Conservation (phyloP, 2,113 vertebrate genomes). For the Clarias gariepinus region DNA sequence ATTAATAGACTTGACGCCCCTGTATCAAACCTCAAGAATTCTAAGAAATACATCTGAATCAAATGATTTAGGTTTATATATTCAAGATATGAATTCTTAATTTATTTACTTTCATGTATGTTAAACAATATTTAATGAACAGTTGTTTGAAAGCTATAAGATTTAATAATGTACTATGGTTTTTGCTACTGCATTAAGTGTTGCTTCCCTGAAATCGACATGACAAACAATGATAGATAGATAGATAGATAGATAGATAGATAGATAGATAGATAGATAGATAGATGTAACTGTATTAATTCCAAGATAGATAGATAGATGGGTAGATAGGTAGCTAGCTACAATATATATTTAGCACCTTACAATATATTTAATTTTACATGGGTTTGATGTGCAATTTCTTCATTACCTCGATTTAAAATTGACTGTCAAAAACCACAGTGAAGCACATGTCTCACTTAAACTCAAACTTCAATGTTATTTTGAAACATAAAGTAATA, state of each 20-base stretch:
- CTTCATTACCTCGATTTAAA: not conserved
- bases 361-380: not conserved
- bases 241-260: too few species aligned
- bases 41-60: slow-evolving; percentile 1
- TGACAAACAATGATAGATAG: not conserved
- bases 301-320: too few species aligned
- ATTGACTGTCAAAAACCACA: not conserved
- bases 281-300: too few species aligned
- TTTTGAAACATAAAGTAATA: not conserved
- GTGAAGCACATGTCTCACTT: not conserved
- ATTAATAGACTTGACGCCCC: slow-evolving; percentile 8
- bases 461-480: not conserved
- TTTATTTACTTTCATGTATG: not conserved
- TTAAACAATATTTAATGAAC: not conserved
- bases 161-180: not conserved
- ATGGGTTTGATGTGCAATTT: not conserved
- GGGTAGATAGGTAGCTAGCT: too few species aligned
- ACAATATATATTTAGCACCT: too few species aligned
- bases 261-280: too few species aligned
- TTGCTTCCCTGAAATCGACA: not conserved
- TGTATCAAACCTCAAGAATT: not conserved
- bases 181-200: not conserved
- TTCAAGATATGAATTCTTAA: not conserved
- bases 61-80: not conserved
- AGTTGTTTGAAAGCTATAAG: not conserved